A percentile compares a stretch with the other conserved stretches of the same genome.
These are phyloP conservation scores for Diploptera punctata DNA, from an alignment of 2,888 invertebrate genomes.

Conservation along the genomic window DNA sequence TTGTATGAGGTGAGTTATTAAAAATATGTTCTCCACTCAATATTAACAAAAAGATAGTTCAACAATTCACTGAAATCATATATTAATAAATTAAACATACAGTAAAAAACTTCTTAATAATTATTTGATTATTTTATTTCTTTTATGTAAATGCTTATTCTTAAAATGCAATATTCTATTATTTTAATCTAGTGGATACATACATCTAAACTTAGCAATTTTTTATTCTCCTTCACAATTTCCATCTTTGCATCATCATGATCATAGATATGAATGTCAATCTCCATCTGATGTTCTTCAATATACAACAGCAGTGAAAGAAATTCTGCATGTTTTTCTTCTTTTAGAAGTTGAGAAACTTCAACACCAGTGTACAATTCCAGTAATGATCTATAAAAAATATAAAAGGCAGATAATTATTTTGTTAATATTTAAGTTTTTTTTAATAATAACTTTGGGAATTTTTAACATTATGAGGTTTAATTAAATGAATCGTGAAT, in stretches of 20 bases:
- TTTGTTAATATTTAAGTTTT: too few relatives aligned
- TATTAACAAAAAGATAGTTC: too few relatives aligned
- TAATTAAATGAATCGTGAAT: too few relatives aligned
- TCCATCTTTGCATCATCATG: conserved; percentile 43
- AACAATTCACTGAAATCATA: too few relatives aligned
- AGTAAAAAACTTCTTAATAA: neutral
- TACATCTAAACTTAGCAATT: conserved; percentile 1
- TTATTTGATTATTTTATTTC: too few relatives aligned
- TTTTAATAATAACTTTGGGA: too few relatives aligned
- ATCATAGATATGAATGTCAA: conserved; percentile 50
- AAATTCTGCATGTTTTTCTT: conserved; percentile 46
- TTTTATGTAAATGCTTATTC: too few relatives aligned
- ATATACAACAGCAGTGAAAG: conserved; percentile 48
- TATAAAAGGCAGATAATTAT: neutral
- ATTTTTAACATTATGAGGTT: too few relatives aligned
- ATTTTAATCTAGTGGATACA: neutral
- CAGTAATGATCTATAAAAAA: conserved; percentile 10
- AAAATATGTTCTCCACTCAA: too few relatives aligned
- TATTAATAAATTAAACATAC: neutral
- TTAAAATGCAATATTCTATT: too few relatives aligned
- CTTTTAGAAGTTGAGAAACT: neutral
- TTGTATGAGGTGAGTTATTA: too few relatives aligned
- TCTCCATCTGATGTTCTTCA: conserved; percentile 51
- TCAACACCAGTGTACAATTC: neutral
- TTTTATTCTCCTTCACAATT: conserved; percentile 17